Percentiles rank a stretch among this genome's conserved stretches.
Evolutionary conservation across 2,888 invertebrate genomes (phyloP).

Genomic region (Amphipoea lucens): DNA sequence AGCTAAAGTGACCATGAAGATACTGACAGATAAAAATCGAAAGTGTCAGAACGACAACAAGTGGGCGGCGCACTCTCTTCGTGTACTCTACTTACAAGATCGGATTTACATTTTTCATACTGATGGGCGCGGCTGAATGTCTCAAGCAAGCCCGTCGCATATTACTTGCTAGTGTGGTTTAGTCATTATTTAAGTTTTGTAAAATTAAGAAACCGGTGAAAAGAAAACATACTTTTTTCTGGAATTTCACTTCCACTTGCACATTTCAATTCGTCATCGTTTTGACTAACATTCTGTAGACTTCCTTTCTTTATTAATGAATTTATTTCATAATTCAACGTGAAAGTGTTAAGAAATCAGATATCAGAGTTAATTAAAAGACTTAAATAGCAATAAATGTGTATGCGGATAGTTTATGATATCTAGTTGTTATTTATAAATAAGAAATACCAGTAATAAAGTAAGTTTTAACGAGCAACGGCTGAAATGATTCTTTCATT

Average conservation of each 20-base stretch:
- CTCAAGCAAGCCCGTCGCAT: not conserved
- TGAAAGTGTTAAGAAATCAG: conserved; percentile 41
- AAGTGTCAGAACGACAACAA: conserved; percentile 52
- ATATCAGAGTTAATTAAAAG: conserved; percentile 28
- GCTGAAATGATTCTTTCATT: conserved; percentile 20
- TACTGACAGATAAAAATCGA: conserved; percentile 52
- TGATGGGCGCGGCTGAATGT: conserved; percentile 34
- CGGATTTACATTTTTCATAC: conserved; percentile 29
- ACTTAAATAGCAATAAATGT: conserved; percentile 15
- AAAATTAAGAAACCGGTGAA: not conserved
- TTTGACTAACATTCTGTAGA: not conserved
- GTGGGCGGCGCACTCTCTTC: conserved; percentile 48
- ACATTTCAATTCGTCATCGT: not conserved
- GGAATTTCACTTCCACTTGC: not conserved
- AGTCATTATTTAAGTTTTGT: not conserved
- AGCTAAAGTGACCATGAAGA: conserved; percentile 48
- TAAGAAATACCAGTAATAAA: conserved; percentile 25
- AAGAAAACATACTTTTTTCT: conserved; percentile 6
- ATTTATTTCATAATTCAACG: conserved; percentile 16
- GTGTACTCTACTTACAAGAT: not conserved
- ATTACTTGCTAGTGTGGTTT: not conserved
- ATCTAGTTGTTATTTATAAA: conserved; percentile 25
- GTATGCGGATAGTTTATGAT: not conserved
- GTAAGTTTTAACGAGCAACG: conserved; percentile 21
- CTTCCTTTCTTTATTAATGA: conserved; percentile 2